Conservation (phyloP, 2,797 vertebrate species). For the Anas georgica region DNA sequence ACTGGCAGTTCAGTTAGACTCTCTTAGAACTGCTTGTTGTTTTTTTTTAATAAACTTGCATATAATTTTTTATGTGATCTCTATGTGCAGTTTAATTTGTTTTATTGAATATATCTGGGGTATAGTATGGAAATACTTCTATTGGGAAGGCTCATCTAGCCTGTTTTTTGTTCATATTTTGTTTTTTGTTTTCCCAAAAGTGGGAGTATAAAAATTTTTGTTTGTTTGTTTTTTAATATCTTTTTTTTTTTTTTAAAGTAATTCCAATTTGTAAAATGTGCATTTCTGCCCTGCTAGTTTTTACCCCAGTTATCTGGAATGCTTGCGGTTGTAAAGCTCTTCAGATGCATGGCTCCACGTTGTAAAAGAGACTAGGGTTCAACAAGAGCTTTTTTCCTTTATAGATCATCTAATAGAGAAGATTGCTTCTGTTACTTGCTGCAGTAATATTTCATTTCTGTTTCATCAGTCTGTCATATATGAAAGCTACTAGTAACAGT, state of each 20-base stretch:
- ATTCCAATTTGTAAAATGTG: not conserved
- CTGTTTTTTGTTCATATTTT: not conserved
- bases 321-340: not conserved
- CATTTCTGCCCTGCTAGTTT: not conserved
- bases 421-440: slow-evolving; percentile 1
- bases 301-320: not conserved
- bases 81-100: not conserved
- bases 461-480: not conserved
- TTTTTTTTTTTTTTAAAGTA: not conserved
- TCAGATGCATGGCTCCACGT: not conserved
- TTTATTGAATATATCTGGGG: not conserved
- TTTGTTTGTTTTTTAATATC: too few relatives aligned
- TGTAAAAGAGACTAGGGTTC: not conserved
- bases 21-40: not conserved
- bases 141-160: not conserved
- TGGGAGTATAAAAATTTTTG: not conserved
- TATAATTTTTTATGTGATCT: not conserved
- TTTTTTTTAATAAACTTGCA: not conserved
- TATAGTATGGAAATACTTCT: not conserved
- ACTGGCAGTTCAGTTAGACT: not conserved
- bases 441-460: not conserved
- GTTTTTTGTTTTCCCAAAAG: not conserved
- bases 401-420: not conserved
- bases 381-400: not conserved
- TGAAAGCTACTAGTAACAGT: not conserved